phyloP scores from a whole-genome alignment of 2,888 invertebrate species.

The Hesperia comma region DNA sequence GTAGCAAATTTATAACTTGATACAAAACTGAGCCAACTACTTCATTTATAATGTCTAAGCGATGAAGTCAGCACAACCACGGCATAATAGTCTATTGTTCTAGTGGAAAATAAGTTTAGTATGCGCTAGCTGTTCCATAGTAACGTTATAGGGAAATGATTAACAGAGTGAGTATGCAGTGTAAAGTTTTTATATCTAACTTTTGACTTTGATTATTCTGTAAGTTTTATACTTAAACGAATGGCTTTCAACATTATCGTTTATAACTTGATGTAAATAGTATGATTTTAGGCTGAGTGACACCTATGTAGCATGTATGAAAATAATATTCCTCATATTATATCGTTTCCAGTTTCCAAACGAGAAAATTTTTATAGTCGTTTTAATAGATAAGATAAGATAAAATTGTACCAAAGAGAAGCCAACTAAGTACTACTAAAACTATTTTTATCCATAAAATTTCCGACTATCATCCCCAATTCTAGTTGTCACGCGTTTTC shows the following conservation, averaged over 20 bases:
- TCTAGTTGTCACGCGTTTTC: slow-evolving; percentile 8
- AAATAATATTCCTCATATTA: too few relatives aligned
- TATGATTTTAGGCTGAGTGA: too few relatives aligned
- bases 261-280: too few relatives aligned
- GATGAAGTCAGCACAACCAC: slow-evolving; percentile 20
- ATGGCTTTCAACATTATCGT: too few relatives aligned
- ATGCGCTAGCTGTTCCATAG: neutral
- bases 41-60: slow-evolving; percentile 23
- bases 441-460: slow-evolving; percentile 10
- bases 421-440: neutral
- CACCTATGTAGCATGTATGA: too few relatives aligned
- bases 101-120: slow-evolving; percentile 22
- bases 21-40: slow-evolving; percentile 16
- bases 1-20: slow-evolving; percentile 4
- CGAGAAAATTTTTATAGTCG: too few relatives aligned
- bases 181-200: too few relatives aligned
- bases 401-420: neutral
- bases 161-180: neutral
- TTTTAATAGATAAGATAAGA: too few relatives aligned
- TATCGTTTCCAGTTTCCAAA: too few relatives aligned
- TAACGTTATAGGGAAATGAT: slow-evolving; percentile 2
- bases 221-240: too few relatives aligned
- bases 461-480: slow-evolving; percentile 17
- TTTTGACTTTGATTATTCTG: neutral
- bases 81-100: slow-evolving; percentile 27